Evolutionary conservation across 1,140 invertebrate genomes (phyloP).

Genomic region (Triops cancriformis): DNA sequence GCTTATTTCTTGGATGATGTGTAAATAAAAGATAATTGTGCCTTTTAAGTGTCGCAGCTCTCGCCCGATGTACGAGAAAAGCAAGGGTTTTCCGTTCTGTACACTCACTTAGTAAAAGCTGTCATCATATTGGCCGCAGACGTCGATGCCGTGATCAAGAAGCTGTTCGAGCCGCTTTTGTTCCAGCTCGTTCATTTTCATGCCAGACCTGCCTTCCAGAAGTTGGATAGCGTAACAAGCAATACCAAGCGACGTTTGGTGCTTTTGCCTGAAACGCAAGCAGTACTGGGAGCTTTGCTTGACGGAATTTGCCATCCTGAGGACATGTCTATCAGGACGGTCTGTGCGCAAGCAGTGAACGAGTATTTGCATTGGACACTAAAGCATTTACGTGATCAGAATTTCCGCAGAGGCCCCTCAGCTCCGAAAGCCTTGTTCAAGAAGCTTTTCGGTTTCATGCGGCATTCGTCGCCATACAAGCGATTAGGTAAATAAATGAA

Average conservation of each 20-base stretch:
- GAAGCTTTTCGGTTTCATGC: conserved; percentile 19
- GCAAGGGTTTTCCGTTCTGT: conserved; percentile 15
- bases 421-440: conserved; percentile 19
- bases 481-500: not conserved
- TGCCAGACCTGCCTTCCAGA: conserved; percentile 9
- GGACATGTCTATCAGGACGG: conserved; percentile 11
- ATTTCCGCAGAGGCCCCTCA: not conserved
- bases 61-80: not conserved
- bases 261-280: conserved; percentile 16
- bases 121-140: conserved; percentile 18
- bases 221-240: not conserved
- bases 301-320: conserved; percentile 14
- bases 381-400: conserved; percentile 6
- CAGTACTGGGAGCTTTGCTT: not conserved
- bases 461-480: conserved; percentile 16
- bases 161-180: conserved; percentile 13
- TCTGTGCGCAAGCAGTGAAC: not conserved
- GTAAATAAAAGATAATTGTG: no score
- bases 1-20: no score
- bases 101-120: conserved; percentile 2
- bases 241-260: not conserved
- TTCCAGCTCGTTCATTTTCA: conserved; percentile 23
- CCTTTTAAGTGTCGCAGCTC: not conserved
- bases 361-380: conserved; percentile 22
- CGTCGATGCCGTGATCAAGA: conserved; percentile 14